Conservation (phyloP, 2,888 invertebrate genomes). For the Lepidochitona cinerea region DNA sequence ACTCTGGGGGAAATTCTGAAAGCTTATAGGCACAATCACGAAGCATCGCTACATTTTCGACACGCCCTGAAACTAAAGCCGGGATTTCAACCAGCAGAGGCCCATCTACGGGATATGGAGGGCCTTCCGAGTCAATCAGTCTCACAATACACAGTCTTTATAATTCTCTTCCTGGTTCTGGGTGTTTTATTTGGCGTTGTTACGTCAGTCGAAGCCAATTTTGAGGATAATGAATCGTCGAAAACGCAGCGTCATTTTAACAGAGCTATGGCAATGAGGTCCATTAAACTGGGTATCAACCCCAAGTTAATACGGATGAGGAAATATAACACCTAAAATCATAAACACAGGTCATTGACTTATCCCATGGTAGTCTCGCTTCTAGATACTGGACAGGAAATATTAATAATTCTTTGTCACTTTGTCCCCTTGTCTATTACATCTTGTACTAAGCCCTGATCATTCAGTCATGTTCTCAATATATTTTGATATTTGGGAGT, state of each 20-base stretch:
- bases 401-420: too few species aligned
- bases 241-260: conserved; percentile 88
- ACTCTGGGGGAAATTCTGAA: conserved; percentile 93
- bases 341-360: too few species aligned
- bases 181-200: conserved; percentile 85
- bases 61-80: conserved; percentile 88
- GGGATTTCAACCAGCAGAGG: conserved; percentile 85
- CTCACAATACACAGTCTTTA: conserved; percentile 88
- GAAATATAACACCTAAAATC: conserved; percentile 42
- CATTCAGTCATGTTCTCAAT: too few species aligned
- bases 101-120: conserved; percentile 86
- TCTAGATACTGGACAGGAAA: too few species aligned
- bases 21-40: conserved; percentile 90
- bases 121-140: conserved; percentile 83
- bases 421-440: too few species aligned
- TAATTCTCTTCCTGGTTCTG: conserved; percentile 87
- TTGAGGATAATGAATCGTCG: conserved; percentile 61
- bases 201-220: conserved; percentile 78
- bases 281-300: conserved; percentile 75
- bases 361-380: too few species aligned
- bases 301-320: conserved; percentile 60
- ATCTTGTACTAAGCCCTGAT: too few species aligned
- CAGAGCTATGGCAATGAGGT: conserved; percentile 90
- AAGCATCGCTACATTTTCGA: conserved; percentile 86
- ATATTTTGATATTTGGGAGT: too few species aligned